These are phyloP conservation scores for Zygaena filipendulae DNA, from an alignment of 2,888 invertebrate genomes.

Conservation along the genomic window DNA sequence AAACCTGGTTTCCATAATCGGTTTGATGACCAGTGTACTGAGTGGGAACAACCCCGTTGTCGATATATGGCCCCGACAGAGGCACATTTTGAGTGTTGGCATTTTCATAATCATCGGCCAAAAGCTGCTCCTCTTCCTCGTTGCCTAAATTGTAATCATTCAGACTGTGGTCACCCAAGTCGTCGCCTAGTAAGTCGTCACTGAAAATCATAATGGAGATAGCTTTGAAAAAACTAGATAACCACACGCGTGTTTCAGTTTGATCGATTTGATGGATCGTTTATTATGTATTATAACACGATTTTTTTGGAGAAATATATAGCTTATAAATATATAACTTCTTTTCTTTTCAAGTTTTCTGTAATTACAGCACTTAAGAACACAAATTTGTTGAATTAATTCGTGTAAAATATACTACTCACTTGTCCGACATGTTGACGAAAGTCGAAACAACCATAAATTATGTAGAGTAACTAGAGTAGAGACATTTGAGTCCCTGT, in stretches of 20 bases:
- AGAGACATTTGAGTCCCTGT: too few relatives aligned
- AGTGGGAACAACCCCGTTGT: constrained; percentile 28
- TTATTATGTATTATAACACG: constrained; percentile 7
- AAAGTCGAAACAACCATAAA: too few relatives aligned
- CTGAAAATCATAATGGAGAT: constrained; percentile 33
- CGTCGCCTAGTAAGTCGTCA: constrained; percentile 60
- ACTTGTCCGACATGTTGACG: constrained; percentile 65
- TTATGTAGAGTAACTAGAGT: too few relatives aligned
- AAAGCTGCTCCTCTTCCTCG: constrained; percentile 58
- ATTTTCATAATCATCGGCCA: constrained; percentile 56
- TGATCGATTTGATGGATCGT: background rate
- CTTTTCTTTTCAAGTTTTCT: constrained; percentile 6
- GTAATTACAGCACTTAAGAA: background rate
- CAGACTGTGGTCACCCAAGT: constrained; percentile 59
- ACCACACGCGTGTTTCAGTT: too few relatives aligned
- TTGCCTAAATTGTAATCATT: constrained; percentile 62
- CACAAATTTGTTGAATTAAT: background rate
- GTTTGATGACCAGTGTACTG: constrained; percentile 34
- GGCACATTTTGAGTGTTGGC: constrained; percentile 49
- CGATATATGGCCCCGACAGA: constrained; percentile 29
- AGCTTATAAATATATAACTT: too few relatives aligned
- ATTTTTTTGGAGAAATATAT: too few relatives aligned
- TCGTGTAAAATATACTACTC: constrained; percentile 35
- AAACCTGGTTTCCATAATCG: constrained; percentile 36
- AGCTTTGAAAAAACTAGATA: too few relatives aligned